These are phyloP conservation scores for Eristalis arbustorum DNA, from an alignment of 2,888 invertebrate species.

Conservation along the genomic window DNA sequence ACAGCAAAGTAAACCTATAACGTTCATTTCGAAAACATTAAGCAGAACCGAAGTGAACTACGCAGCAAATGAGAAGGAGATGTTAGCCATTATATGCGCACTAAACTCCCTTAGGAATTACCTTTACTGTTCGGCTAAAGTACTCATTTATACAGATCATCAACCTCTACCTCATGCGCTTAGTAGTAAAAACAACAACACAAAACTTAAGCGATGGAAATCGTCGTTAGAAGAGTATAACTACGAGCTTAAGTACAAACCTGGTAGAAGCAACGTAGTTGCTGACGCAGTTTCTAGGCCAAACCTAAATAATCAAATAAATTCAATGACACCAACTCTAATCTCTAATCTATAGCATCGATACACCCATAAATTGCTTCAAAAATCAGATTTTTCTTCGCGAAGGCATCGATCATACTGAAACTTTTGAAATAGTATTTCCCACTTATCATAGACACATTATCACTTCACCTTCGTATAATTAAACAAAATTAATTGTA, in stretches of 20 bases:
- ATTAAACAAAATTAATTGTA: neutral
- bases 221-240: conserved; percentile 55
- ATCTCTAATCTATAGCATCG: conserved; percentile 19
- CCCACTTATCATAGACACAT: neutral
- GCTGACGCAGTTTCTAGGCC: conserved; percentile 55
- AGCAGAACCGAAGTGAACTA: conserved; percentile 33
- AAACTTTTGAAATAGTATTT: conserved; percentile 38
- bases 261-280: conserved; percentile 44
- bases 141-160: conserved; percentile 23
- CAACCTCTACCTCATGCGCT: conserved; percentile 43
- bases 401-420: conserved; percentile 19
- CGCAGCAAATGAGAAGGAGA: conserved; percentile 49
- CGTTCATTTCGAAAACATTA: neutral
- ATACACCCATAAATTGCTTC: conserved; percentile 56
- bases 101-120: conserved; percentile 24
- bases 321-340: conserved; percentile 21
- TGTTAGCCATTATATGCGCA: conserved; percentile 12
- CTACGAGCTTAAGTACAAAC: conserved; percentile 57
- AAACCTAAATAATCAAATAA: neutral
- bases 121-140: conserved; percentile 38
- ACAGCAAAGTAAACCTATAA: conserved; percentile 1
- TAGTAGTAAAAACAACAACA: conserved; percentile 44
- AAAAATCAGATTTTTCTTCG: conserved; percentile 59
- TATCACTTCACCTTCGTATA: neutral
- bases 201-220: conserved; percentile 54